These are phyloP conservation scores for Neodiprion fabricii DNA, from an alignment of 1,140 invertebrate species.

Conservation along the genomic window DNA sequence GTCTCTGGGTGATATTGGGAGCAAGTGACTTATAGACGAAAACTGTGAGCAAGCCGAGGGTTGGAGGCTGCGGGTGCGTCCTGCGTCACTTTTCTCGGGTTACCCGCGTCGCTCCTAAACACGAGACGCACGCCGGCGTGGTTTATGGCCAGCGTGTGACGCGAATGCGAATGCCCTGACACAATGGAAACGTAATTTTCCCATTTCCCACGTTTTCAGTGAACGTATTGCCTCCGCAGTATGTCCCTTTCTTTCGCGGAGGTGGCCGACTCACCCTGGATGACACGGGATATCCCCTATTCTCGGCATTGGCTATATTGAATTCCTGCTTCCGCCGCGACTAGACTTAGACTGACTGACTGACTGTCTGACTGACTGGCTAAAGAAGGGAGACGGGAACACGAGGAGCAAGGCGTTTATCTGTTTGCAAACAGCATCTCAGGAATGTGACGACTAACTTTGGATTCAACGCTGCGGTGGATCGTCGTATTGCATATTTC, in stretches of 20 bases:
- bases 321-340: conserved; percentile 25
- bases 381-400: not conserved
- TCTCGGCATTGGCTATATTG: conserved; percentile 25
- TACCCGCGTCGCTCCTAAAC: too few relatives aligned
- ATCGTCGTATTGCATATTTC: too few relatives aligned
- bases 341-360: not conserved
- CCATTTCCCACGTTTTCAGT: conserved; percentile 12
- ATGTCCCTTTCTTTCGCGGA: not conserved
- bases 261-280: not conserved
- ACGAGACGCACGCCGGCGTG: not conserved
- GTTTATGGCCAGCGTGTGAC: conserved; percentile 20
- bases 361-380: too few relatives aligned
- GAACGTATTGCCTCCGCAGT: not conserved
- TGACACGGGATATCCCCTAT: conserved; percentile 14
- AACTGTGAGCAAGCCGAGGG: not conserved
- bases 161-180: conserved; percentile 29
- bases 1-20: conserved; percentile 33
- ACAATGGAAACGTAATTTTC: conserved; percentile 33
- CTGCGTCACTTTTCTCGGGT: too few relatives aligned
- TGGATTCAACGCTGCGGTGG: not conserved
- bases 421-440: not conserved
- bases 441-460: not conserved
- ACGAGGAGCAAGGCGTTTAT: not conserved
- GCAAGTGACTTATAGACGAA: conserved; percentile 33
- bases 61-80: too few relatives aligned